Evolutionary conservation across 30 jellyfish, hydroid and myxozoan genomes (phyloP).

Genomic region (Hydra vulgaris): DNA sequence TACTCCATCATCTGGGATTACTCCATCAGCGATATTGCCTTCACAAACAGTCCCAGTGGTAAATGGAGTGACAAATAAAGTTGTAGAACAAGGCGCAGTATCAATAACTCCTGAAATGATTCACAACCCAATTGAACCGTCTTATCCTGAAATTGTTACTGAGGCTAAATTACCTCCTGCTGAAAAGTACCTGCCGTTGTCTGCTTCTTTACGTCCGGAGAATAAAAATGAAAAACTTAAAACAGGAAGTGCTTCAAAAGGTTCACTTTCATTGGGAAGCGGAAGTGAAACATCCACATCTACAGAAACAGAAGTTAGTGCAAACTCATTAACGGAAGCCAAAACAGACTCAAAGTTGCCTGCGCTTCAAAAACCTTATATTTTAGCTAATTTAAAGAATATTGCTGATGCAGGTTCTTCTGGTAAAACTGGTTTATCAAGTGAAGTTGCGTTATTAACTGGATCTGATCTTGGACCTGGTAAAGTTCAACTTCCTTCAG

Average conservation of each 20-base stretch:
- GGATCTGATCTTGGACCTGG: slow-evolving; percentile 43
- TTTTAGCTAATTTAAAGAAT: slow-evolving; percentile 38
- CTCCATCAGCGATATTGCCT: background rate
- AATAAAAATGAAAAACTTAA: background rate
- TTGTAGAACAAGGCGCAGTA: background rate
- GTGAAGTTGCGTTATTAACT: slow-evolving; percentile 51
- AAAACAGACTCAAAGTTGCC: slow-evolving; percentile 54
- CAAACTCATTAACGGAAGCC: slow-evolving; percentile 18
- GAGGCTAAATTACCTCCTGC: slow-evolving; percentile 12
- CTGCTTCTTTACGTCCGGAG: slow-evolving; percentile 28
- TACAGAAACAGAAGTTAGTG: slow-evolving; percentile 24
- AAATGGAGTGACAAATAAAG: background rate
- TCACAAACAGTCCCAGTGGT: slow-evolving; percentile 34
- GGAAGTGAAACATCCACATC: slow-evolving; percentile 27
- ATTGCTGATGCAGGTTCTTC: slow-evolving; percentile 73
- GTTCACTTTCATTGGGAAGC: slow-evolving; percentile 21
- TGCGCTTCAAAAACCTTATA: slow-evolving; percentile 57
- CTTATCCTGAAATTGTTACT: background rate
- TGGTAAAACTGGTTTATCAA: slow-evolving; percentile 35
- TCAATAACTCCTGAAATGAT: slow-evolving; percentile 10
- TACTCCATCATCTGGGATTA: background rate
- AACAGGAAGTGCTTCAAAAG: slow-evolving; percentile 3
- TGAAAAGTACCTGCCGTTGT: background rate
- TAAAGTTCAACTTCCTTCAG: slow-evolving; percentile 41
- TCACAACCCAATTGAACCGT: background rate